phyloP scores from a whole-genome alignment of 2,113 vertebrate genomes.

The Aegotheles bennettii region DNA sequence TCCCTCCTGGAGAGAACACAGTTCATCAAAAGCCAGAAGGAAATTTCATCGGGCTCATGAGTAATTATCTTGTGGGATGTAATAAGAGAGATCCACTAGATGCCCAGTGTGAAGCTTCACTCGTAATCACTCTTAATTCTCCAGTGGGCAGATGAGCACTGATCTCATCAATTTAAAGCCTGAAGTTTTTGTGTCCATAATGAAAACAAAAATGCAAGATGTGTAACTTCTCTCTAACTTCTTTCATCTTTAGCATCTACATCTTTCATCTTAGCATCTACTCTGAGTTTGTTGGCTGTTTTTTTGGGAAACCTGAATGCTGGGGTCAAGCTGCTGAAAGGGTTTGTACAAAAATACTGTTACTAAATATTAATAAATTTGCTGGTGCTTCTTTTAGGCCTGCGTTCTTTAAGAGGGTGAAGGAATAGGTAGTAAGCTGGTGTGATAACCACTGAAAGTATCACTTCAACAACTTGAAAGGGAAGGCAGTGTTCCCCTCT shows the following conservation, averaged over 20 bases:
- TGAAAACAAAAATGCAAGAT: background rate
- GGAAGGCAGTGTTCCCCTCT: background rate
- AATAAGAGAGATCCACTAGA: background rate
- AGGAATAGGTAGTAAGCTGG: background rate
- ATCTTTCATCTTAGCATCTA: background rate
- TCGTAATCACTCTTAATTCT: constrained; percentile 23
- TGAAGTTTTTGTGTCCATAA: background rate
- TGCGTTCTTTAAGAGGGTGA: background rate
- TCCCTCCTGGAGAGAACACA: constrained; percentile 32
- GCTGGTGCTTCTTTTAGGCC: background rate
- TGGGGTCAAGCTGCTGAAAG: background rate
- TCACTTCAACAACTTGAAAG: background rate
- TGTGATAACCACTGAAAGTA: background rate
- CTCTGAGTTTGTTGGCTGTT: background rate
- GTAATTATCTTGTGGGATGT: constrained; percentile 46
- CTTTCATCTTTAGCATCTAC: background rate
- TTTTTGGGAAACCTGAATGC: background rate
- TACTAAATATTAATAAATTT: background rate
- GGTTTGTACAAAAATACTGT: background rate
- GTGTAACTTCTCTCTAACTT: background rate
- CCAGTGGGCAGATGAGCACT: background rate
- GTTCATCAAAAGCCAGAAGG: constrained; percentile 50
- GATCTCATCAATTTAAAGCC: background rate
- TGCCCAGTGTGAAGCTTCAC: constrained; percentile 34
- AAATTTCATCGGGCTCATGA: constrained; percentile 30